Percentiles rank a stretch among this genome's conserved stretches.
These are phyloP conservation scores for Philotrypesis tridentata DNA, from an alignment of 1,140 invertebrate species.

Conservation along the genomic window DNA sequence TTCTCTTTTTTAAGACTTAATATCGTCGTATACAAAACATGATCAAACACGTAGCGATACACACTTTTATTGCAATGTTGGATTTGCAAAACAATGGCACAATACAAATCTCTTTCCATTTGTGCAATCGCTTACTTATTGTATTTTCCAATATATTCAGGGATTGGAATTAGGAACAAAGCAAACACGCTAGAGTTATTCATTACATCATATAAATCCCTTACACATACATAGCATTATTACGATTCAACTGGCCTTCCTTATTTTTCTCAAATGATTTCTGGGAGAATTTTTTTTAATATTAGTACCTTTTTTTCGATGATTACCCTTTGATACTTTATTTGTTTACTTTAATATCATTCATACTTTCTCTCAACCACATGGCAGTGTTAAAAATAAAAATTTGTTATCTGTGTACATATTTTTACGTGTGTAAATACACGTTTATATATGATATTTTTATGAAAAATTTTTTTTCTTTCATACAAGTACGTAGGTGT, in stretches of 20 bases:
- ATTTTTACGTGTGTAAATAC: constrained; percentile 38
- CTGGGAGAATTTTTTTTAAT: constrained; percentile 22
- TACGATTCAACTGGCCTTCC: constrained; percentile 38
- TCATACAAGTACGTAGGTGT: constrained; percentile 33
- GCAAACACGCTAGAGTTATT: constrained; percentile 36
- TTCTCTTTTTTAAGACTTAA: constrained; percentile 8
- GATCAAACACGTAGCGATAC: constrained; percentile 39
- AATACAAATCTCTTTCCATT: constrained; percentile 35
- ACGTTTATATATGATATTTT: constrained; percentile 23
- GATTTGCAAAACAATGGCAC: constrained; percentile 40
- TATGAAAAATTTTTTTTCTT: constrained; percentile 32
- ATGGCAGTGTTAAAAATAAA: constrained; percentile 48
- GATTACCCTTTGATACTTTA: constrained; percentile 33
- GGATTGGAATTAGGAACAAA: constrained; percentile 49
- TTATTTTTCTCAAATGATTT: constrained; percentile 5
- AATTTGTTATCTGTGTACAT: constrained; percentile 35
- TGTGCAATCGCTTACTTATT: constrained; percentile 45
- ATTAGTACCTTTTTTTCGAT: constrained; percentile 38
- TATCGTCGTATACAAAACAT: constrained; percentile 46
- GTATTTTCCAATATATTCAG: constrained; percentile 40
- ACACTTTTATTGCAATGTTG: constrained; percentile 40
- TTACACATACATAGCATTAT: constrained; percentile 36
- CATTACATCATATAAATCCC: constrained; percentile 27
- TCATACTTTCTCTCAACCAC: constrained; percentile 36
- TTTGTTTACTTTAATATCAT: constrained; percentile 33